A percentile compares a stretch with the other conserved stretches of the same genome.
Conservation (phyloP, 2,113 vertebrate species). For the Numenius arquata region DNA sequence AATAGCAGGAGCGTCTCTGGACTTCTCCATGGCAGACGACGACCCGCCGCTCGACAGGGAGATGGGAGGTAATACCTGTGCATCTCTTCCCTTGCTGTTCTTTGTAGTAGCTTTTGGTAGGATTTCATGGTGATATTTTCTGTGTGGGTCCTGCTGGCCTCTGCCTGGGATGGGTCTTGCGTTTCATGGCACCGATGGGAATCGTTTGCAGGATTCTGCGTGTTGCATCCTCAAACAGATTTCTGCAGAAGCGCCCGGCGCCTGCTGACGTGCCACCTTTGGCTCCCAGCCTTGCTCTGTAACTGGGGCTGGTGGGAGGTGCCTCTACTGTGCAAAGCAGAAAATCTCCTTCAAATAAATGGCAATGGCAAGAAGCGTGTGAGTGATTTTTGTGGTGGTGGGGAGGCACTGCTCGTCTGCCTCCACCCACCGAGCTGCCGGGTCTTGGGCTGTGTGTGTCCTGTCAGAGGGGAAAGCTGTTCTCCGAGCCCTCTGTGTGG, state of each 20-base stretch:
- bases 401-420: neutral
- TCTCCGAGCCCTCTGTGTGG: too few relatives aligned
- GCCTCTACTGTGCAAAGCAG: neutral
- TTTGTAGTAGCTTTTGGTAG: neutral
- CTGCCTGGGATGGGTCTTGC: rapidly evolving
- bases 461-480: neutral
- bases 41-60: slow-evolving; percentile 83
- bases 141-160: rapidly evolving
- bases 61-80: slow-evolving; percentile 72
- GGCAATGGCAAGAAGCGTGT: neutral
- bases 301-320: neutral
- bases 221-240: too few relatives aligned
- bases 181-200: neutral
- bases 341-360: neutral
- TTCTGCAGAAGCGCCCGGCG: neutral
- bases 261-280: neutral
- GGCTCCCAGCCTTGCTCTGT: neutral
- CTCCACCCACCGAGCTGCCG: neutral
- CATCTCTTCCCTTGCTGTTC: rapidly evolving
- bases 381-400: neutral
- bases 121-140: neutral
- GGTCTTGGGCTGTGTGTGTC: neutral
- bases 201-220: neutral
- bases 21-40: slow-evolving; percentile 84
- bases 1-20: slow-evolving; percentile 82